Conservation (phyloP, 1,140 invertebrate genomes). For the Dryas iulia region DNA sequence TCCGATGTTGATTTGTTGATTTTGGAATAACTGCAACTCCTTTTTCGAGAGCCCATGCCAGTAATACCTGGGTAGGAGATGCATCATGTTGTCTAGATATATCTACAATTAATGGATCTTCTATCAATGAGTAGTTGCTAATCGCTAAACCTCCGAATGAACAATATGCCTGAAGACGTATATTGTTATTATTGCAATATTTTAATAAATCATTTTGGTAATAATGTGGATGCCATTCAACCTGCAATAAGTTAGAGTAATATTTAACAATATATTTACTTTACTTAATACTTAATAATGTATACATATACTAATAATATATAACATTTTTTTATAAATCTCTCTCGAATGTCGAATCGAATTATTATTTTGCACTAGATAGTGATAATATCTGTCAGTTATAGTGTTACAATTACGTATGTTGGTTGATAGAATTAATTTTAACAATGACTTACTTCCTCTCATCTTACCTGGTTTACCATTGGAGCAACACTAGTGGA, state of each 20-base stretch:
- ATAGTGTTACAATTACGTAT: too few relatives aligned
- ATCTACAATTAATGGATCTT: conserved; percentile 80
- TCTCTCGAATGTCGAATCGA: too few relatives aligned
- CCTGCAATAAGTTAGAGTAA: conserved; percentile 74
- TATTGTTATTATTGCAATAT: conserved; percentile 84
- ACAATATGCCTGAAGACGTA: conserved; percentile 89
- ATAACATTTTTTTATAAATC: too few relatives aligned
- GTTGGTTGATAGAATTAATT: too few relatives aligned
- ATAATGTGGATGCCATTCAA: conserved; percentile 91
- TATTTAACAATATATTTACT: neutral
- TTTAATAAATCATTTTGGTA: conserved; percentile 83
- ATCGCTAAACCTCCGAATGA: conserved; percentile 86
- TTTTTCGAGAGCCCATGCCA: conserved; percentile 86
- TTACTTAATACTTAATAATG: neutral
- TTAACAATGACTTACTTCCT: too few relatives aligned
- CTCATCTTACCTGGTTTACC: conserved; percentile 87
- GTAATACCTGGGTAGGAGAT: conserved; percentile 85
- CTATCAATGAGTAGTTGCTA: conserved; percentile 79
- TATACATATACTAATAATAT: too few relatives aligned
- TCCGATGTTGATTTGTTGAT: conserved; percentile 82
- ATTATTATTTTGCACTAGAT: neutral
- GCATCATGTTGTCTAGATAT: conserved; percentile 82
- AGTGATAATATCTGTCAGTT: neutral
- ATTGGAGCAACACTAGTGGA: conserved; percentile 83
- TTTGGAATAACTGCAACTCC: conserved; percentile 87